Evolutionary conservation across 2,113 vertebrate species (phyloP), one percentile per base, ranked within the genome.

Genomic region (Otolemur garnettii): DNA sequence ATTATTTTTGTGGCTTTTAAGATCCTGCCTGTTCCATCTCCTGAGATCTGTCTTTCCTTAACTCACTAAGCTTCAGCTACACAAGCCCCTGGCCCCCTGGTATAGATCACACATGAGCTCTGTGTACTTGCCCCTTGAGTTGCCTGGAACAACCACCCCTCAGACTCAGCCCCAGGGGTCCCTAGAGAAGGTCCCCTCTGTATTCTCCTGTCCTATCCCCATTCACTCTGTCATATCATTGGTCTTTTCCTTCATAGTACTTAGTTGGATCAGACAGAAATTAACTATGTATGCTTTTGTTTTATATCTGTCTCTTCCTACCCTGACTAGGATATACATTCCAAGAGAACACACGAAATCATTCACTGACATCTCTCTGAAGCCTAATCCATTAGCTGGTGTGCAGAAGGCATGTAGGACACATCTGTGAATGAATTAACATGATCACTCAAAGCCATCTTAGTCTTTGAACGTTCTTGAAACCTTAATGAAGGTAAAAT

Each of bases 381-480:
- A 93, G n/a, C 11, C 77, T 84, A 87, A 45, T 45, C 5, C 50
- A 93, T 33, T 68, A 30, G 21, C 24, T 82, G 26, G 18, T 21
- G 30, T 15, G 3, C 5, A 64, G 33, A 85, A 75, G 28, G 17
- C 26, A 28, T 35, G 72, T 77, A 21, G 55, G 59, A 72, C 93
- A 78, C 9, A 95, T 64, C 4, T 92, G 55, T 38, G n/a, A 78
- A 38, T 78, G 18, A 87, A 72, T 62, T 72, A 82, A 72, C 57
- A 82, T 13, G 12, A 64, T 53, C 69, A n/a, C 15, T 89, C 90
- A 80, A 88, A 91, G 38, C 8, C 60, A 81, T 12, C 21, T 75
- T 14, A 69, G 28, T 60, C 12, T 93, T 94, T 86, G 24, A 69
- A 69, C 50, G 15, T 42, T 88, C 55, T 94, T 92, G 68, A 94